Evolutionary conservation across 2,888 invertebrate genomes (phyloP), one percentile per base, ranked within the genome.

Genomic region (Panopea generosa): DNA sequence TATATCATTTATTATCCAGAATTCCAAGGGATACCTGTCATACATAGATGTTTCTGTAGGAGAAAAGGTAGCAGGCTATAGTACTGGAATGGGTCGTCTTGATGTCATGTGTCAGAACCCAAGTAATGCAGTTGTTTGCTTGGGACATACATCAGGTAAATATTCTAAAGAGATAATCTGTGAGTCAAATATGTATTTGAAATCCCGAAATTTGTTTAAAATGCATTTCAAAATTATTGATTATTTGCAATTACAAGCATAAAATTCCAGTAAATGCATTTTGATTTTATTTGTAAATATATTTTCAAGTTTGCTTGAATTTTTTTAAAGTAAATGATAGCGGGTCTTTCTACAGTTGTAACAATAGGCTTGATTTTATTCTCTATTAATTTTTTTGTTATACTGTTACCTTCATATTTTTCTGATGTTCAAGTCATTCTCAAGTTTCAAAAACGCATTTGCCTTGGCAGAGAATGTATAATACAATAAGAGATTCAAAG

Each of bases 21-120:
- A 90, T 87, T 91, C 92, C 40, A 90, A 94, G 85, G 98, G 98
- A 14, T 97, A 95, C 91, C 94, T 98, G 83, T 95, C 96, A 56
- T 99, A 98, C 97, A 92, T 99, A 55, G 99, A 99, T 92, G 95
- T 98, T 29, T 98, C 99, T 0, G 95, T 98, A 71, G 99, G 99
- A 43, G 95, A 98, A 94, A 94, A 98, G 79, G 95, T 97, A 0
- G 94, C 95, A 0, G 95, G 96, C 66, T 96, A 95, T 86, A 95
- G 95, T 80, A 96, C 97, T 0, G 95, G 94, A 74, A 92, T 96
- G 45, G 98, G 98, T 16, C 94, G 96, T 77, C 95, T 98, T 53
- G 94, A 93, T 65, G 94, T 96, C 2, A 96, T 99, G 96, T 95
- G 96, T 0, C 98, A 98, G 89, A 99, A 99, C 93, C 98, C 99